phyloP scores from a whole-genome alignment of 2,888 invertebrate genomes.

The Agriopis marginaria region DNA sequence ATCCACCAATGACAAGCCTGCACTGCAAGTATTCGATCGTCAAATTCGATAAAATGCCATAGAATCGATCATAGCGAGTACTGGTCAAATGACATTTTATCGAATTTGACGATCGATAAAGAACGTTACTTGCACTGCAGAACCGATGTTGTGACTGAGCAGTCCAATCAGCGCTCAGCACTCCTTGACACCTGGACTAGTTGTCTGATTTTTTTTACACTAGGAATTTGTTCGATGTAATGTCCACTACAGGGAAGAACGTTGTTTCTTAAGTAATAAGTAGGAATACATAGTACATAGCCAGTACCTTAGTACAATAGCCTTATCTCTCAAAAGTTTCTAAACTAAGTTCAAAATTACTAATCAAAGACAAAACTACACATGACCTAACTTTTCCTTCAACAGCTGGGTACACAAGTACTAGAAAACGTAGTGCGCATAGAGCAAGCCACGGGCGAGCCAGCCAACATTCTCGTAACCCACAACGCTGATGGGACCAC shows the following conservation, averaged over 20 bases:
- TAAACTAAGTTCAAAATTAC: not conserved
- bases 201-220: too few relatives aligned
- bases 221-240: too few relatives aligned
- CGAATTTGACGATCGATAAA: too few relatives aligned
- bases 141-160: not conserved
- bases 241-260: too few relatives aligned
- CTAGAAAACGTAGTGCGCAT: constrained; percentile 83
- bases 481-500: constrained; percentile 84
- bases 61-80: too few relatives aligned
- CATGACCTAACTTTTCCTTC: not conserved
- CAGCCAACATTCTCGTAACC: constrained; percentile 82
- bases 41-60: too few relatives aligned
- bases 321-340: too few relatives aligned
- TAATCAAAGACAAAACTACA: not conserved
- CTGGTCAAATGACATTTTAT: too few relatives aligned
- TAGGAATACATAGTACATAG: too few relatives aligned
- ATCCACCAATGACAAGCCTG: not conserved
- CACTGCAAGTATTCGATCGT: too few relatives aligned
- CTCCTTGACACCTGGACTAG: not conserved
- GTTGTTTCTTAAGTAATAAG: too few relatives aligned
- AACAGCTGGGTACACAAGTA: constrained; percentile 62
- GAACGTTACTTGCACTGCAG: not conserved
- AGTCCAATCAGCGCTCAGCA: not conserved
- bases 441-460: constrained; percentile 82
- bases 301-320: too few relatives aligned